A percentile compares a stretch with the other conserved stretches of the same genome.
These are phyloP conservation scores for Pangasius mekongensis DNA, from an alignment of 2,797 vertebrate genomes.

Conservation along the genomic window DNA sequence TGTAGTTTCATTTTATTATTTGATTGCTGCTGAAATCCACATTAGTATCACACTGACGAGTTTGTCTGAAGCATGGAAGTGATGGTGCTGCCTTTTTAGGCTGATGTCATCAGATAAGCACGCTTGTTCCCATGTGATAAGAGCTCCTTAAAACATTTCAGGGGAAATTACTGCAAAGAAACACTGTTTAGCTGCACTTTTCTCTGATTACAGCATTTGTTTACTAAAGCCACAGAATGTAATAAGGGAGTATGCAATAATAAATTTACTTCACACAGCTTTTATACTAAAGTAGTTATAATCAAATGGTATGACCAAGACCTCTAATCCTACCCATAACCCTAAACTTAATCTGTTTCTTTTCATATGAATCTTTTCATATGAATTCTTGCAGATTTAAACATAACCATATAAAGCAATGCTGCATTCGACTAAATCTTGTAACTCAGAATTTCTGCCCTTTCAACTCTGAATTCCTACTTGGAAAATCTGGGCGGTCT, in stretches of 20 bases:
- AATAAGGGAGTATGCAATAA: not conserved
- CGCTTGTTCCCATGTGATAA: constrained; percentile 79
- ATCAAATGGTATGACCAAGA: not conserved
- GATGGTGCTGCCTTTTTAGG: constrained; percentile 37
- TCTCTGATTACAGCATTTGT: constrained; percentile 66
- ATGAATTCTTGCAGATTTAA: not conserved
- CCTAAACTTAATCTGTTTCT: not conserved
- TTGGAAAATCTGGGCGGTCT: not conserved
- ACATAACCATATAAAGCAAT: constrained; percentile 28
- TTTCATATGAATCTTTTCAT: not conserved
- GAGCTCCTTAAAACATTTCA: constrained; percentile 64
- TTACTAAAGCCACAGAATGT: constrained; percentile 58
- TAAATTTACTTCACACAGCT: constrained; percentile 7
- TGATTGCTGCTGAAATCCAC: constrained; percentile 19
- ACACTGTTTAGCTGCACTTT: constrained; percentile 61
- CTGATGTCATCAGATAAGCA: constrained; percentile 68
- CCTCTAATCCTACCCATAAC: not conserved
- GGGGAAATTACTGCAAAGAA: constrained; percentile 69
- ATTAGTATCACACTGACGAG: constrained; percentile 36
- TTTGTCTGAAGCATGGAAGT: constrained; percentile 33
- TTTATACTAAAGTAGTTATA: not conserved
- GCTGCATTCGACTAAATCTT: not conserved
- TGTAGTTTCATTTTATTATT: constrained; percentile 31
- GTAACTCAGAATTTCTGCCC: not conserved
- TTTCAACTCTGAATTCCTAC: not conserved